phyloP scores from a whole-genome alignment of 2,797 vertebrate species.

The Eleutherodactylus coqui region DNA sequence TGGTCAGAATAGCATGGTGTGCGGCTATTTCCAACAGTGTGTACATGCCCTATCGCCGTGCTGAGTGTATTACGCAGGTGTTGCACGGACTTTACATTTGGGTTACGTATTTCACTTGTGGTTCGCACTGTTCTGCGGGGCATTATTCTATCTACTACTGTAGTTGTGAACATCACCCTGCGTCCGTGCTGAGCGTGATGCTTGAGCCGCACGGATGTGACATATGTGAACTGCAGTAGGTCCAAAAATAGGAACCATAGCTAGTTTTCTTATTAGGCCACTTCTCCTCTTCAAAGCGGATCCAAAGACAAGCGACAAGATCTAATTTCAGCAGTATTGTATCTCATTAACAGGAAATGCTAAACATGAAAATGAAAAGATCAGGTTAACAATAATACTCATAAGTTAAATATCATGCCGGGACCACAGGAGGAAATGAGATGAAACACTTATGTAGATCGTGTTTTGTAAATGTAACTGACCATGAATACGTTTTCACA shows the following conservation, averaged over 20 bases:
- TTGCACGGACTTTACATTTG: too few species aligned
- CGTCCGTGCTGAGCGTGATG: too few species aligned
- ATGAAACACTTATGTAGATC: neutral
- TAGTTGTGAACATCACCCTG: too few species aligned
- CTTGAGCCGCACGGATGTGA: too few species aligned
- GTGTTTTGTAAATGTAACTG: neutral
- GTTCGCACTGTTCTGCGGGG: too few species aligned
- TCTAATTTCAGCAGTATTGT: neutral
- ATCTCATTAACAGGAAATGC: neutral
- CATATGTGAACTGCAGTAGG: neutral
- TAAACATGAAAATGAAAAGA: neutral
- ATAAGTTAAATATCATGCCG: neutral
- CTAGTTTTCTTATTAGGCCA: neutral
- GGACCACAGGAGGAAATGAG: neutral
- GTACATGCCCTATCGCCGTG: too few species aligned
- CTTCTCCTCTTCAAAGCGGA: neutral
- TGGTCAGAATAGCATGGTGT: too few species aligned
- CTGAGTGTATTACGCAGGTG: too few species aligned
- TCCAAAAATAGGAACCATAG: neutral
- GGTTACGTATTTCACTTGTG: too few species aligned
- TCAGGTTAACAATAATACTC: neutral
- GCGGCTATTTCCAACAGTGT: too few species aligned
- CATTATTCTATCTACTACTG: too few species aligned
- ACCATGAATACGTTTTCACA: neutral
- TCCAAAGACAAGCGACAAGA: neutral